These are phyloP conservation scores for Acanthurus lineatus DNA, from an alignment of 2,797 vertebrate species.

Conservation along the genomic window DNA sequence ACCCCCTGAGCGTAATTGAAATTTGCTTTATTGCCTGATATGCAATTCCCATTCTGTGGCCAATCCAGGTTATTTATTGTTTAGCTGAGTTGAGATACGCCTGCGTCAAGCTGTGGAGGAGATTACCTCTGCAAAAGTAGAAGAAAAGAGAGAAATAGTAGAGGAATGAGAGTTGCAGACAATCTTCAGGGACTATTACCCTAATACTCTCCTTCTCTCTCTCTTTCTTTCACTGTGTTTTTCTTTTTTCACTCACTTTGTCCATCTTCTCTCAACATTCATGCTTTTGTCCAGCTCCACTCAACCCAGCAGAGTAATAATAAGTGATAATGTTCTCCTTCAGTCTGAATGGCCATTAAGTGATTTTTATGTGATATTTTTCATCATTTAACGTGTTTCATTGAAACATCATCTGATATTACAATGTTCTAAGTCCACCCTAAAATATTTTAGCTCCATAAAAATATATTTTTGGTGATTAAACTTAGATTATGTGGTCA, in stretches of 20 bases:
- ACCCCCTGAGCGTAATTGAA: constrained; percentile 80
- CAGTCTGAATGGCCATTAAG: not conserved
- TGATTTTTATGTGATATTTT: not conserved
- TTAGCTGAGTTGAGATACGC: constrained; percentile 74
- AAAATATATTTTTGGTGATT: not conserved
- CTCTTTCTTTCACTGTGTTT: constrained; percentile 33
- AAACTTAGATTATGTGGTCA: too few species aligned
- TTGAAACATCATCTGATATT: not conserved
- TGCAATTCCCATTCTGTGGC: constrained; percentile 82
- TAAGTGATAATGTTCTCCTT: constrained; percentile 4
- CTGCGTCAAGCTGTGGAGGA: constrained; percentile 70
- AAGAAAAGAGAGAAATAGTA: constrained; percentile 46
- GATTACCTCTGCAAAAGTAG: constrained; percentile 80
- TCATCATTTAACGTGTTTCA: not conserved
- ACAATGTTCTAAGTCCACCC: not conserved
- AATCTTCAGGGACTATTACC: constrained; percentile 73
- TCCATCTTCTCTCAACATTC: constrained; percentile 22
- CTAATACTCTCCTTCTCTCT: constrained; percentile 44
- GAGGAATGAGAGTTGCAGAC: constrained; percentile 59
- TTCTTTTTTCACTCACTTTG: constrained; percentile 41
- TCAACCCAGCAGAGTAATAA: constrained; percentile 15
- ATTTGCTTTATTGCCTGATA: constrained; percentile 86
- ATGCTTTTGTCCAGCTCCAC: constrained; percentile 26
- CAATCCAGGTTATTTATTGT: constrained; percentile 86
- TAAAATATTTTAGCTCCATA: not conserved